phyloP scores from a whole-genome alignment of 2,888 invertebrate genomes.

The Coelinius sp. region DNA sequence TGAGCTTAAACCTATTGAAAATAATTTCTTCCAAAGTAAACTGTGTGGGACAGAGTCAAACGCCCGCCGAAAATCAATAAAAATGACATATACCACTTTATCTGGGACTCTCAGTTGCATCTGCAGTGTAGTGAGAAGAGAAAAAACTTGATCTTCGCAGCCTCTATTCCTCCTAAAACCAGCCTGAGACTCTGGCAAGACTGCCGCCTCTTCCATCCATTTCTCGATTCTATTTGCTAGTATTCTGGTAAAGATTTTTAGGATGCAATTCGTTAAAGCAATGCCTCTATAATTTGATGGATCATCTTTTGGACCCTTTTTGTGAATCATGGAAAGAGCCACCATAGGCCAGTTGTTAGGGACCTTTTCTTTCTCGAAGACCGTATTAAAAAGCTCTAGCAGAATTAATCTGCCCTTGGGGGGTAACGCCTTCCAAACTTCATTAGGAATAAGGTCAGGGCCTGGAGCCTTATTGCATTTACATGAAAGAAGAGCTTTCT shows the following conservation, averaged over 20 bases:
- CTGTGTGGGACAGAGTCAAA: slow-evolving; percentile 45
- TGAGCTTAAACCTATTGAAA: slow-evolving; percentile 33
- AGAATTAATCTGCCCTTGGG: no score
- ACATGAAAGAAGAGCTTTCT: no score
- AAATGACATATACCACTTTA: slow-evolving; percentile 39
- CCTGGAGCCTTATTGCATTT: no score
- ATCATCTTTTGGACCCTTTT: slow-evolving; percentile 43
- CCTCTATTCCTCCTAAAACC: slow-evolving; percentile 35
- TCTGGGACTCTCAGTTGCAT: slow-evolving; percentile 25
- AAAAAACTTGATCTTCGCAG: slow-evolving; percentile 46
- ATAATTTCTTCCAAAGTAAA: slow-evolving; percentile 43
- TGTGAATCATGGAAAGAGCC: slow-evolving; percentile 38
- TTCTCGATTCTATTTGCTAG: slow-evolving; percentile 32
- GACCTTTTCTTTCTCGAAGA: slow-evolving; percentile 13
- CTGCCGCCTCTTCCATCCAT: slow-evolving; percentile 36
- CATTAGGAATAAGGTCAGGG: no score
- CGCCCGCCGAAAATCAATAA: no score
- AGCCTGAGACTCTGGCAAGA: slow-evolving; percentile 43
- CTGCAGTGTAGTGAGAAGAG: neutral
- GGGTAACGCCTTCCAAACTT: no score
- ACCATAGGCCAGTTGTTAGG: slow-evolving; percentile 32
- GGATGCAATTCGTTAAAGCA: slow-evolving; percentile 39
- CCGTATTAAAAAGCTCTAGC: no score
- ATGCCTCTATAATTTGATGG: slow-evolving; percentile 50
- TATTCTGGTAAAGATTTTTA: slow-evolving; percentile 47